Evolutionary conservation across 1,140 invertebrate species (phyloP).

Genomic region (Atta colombica): DNA sequence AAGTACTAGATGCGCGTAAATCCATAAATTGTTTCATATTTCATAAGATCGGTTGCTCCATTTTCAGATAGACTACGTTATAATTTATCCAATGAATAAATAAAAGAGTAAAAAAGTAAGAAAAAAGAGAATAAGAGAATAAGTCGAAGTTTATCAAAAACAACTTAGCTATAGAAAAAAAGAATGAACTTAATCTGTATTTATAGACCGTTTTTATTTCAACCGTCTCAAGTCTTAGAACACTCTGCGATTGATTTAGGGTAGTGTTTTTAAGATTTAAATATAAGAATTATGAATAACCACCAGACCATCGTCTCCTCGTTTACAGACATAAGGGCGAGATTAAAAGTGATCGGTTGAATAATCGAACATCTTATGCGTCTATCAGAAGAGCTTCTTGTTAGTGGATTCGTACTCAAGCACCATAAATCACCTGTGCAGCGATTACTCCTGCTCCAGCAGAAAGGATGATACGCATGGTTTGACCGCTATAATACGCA

Average conservation of each 20-base stretch:
- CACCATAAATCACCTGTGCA: slow-evolving; percentile 38
- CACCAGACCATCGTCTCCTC: too few relatives aligned
- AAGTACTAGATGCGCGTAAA: background rate
- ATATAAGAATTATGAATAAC: too few relatives aligned
- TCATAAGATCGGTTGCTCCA: background rate
- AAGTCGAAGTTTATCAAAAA: too few relatives aligned
- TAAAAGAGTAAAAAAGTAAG: too few relatives aligned
- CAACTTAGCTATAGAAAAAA: too few relatives aligned
- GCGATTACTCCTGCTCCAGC: background rate
- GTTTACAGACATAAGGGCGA: background rate
- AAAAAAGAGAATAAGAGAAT: background rate
- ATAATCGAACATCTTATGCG: slow-evolving; percentile 16
- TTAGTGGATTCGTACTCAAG: slow-evolving; percentile 16
- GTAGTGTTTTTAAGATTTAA: too few relatives aligned
- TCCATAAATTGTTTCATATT: background rate
- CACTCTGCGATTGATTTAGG: too few relatives aligned
- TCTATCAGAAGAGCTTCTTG: slow-evolving; percentile 25
- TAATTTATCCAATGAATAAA: too few relatives aligned
- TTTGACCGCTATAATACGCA: slow-evolving; percentile 17
- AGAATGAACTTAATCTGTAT: too few relatives aligned
- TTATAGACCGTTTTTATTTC: too few relatives aligned
- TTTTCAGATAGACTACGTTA: too few relatives aligned
- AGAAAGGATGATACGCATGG: slow-evolving; percentile 22
- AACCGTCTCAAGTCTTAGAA: too few relatives aligned
- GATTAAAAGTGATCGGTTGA: slow-evolving; percentile 1